These are phyloP conservation scores for Bettongia penicillata DNA, from an alignment of 2,113 vertebrate species.

Conservation along the genomic window DNA sequence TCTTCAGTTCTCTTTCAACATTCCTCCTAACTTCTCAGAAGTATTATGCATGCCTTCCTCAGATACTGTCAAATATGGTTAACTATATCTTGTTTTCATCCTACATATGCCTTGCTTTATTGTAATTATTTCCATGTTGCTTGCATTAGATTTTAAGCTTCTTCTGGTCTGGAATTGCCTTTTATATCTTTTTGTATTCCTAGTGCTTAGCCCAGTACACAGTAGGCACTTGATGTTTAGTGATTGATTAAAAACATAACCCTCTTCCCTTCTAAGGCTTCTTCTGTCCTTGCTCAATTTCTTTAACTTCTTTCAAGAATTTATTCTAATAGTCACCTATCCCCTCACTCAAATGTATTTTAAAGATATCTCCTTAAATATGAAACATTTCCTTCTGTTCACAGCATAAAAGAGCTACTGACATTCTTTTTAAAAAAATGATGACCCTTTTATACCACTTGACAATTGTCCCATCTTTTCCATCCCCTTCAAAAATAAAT, in stretches of 20 bases:
- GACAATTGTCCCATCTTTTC: background rate
- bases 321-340: background rate
- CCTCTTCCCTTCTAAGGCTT: background rate
- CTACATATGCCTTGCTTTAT: background rate
- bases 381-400: background rate
- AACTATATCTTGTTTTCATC: background rate
- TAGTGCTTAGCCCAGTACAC: background rate
- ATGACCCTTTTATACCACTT: background rate
- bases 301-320: background rate
- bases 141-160: background rate
- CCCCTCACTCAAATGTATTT: background rate
- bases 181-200: background rate
- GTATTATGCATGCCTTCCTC: background rate
- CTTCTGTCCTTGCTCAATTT: background rate
- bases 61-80: background rate
- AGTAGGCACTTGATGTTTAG: background rate
- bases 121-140: background rate
- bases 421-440: background rate
- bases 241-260: too few relatives aligned
- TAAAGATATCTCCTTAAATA: background rate
- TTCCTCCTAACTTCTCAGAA: background rate
- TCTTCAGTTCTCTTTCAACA: background rate
- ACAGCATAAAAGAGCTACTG: background rate
- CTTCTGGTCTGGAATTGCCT: background rate
- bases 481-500: background rate